Evolutionary conservation across 2,888 invertebrate species (phyloP), one percentile per base, ranked within the genome.

Genomic region (Scaptodrosophila latifasciaeformis): DNA sequence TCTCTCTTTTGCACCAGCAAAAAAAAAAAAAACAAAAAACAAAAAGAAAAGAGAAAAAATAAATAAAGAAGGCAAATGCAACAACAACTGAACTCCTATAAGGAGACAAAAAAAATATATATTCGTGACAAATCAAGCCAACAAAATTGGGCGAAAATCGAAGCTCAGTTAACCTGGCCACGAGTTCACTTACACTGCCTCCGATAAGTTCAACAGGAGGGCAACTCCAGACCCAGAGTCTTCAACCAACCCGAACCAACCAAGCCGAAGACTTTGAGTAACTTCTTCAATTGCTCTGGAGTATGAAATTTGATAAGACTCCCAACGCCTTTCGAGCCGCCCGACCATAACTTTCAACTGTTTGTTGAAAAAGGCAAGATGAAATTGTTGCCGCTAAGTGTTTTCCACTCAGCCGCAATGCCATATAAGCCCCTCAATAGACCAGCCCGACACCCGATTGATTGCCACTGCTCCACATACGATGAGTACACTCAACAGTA

Each of bases 81-180:
- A 49, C 39, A 43, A 18, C 48, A 35, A n/a, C n/a, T n/a, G 45
- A 46, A 46, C 47, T 34, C 30, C 15, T 39, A 31, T n/a, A n/a
- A n/a, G n/a, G n/a, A n/a, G n/a, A n/a, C n/a, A 53, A 51, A 60
- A 59, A 66, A 56, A 55, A 66, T 67, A 64, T 78, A 83, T 65
- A 34, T 71, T 85, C 85, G 85, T 85, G 85, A 85, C 85, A 85
- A 84, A 83, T 84, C 85, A 82, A 82, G 82, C 84, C 83, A 81
- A 84, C 85, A 85, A 84, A 85, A 85, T 84, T 83, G 84, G 83
- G 62, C 74, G 77, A 75, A 70, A 78, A 78, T 59, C 53, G 44
- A 30, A 39, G 29, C 44, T 43, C 42, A 40, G 15, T 31, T 42
- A n/a, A n/a, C n/a, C n/a, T 31, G 34, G 31, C 30, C 40, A 4